These are phyloP conservation scores for Discoglossus pictus DNA, from an alignment of 2,797 vertebrate species.

Conservation along the genomic window DNA sequence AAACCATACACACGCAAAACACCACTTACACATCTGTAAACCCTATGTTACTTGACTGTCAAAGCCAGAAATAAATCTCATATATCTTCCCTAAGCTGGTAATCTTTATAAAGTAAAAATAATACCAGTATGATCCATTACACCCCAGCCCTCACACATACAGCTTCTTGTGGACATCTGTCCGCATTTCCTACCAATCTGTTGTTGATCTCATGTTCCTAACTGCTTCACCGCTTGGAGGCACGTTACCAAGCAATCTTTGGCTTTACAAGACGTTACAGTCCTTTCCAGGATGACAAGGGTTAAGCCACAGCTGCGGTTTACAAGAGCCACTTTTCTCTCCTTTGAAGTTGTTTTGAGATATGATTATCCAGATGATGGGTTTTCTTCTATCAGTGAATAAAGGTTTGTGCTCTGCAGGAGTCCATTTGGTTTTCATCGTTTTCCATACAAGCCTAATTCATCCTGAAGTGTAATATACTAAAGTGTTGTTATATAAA, in stretches of 20 bases:
- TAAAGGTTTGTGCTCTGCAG: constrained; percentile 47
- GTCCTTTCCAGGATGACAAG: constrained; percentile 2
- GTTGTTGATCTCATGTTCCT: constrained; percentile 55
- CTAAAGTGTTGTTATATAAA: no score
- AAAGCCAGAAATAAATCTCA: constrained; percentile 54
- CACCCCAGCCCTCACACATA: constrained; percentile 63
- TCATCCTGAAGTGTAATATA: constrained; percentile 20
- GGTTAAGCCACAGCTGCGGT: constrained; percentile 63
- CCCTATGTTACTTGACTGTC: constrained; percentile 44
- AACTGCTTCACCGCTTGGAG: background rate
- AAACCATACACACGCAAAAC: background rate
- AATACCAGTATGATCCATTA: constrained; percentile 61
- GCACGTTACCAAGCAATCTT: background rate
- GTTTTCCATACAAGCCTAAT: constrained; percentile 6
- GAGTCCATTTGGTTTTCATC: constrained; percentile 25
- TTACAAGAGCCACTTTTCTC: constrained; percentile 57
- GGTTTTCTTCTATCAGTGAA: constrained; percentile 9
- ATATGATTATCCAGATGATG: constrained; percentile 55
- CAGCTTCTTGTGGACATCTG: constrained; percentile 65
- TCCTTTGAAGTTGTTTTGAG: constrained; percentile 60
- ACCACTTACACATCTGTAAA: constrained; percentile 56
- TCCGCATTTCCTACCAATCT: constrained; percentile 61
- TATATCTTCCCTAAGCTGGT: constrained; percentile 56
- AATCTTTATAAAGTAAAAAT: constrained; percentile 52
- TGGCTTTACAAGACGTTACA: background rate